Conservation (phyloP, 2,888 invertebrate species). For the Himalopsyche japonica region DNA sequence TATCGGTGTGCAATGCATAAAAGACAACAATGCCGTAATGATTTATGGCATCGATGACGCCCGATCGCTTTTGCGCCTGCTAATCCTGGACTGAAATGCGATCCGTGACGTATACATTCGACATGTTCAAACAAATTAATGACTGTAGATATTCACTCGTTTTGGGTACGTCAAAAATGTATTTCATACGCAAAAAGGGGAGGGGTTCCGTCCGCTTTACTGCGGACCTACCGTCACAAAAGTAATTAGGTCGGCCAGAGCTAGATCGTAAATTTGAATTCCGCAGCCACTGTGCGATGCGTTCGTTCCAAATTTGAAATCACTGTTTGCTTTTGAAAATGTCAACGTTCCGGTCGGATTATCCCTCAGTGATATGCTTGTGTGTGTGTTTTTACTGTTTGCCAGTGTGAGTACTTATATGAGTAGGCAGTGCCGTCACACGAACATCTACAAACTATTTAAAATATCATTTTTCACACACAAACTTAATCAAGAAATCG, state of each 20-base stretch:
- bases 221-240: background rate
- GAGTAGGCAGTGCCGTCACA: background rate
- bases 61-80: background rate
- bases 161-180: background rate
- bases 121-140: background rate
- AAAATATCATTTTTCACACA: too few species aligned
- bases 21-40: background rate
- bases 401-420: background rate
- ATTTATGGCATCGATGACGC: background rate
- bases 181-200: background rate
- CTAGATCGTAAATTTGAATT: background rate
- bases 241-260: background rate
- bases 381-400: background rate
- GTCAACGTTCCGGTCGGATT: slow-evolving; percentile 7
- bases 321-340: slow-evolving; percentile 26
- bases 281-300: background rate
- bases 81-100: background rate
- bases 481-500: too few species aligned
- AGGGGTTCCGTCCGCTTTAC: background rate
- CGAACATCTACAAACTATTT: too few species aligned
- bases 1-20: background rate
- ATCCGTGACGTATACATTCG: background rate
- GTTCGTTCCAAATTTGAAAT: slow-evolving; percentile 18
- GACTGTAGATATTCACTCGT: background rate
- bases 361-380: background rate